phyloP scores from a whole-genome alignment of 2,113 vertebrate genomes.

The Laticauda colubrina region DNA sequence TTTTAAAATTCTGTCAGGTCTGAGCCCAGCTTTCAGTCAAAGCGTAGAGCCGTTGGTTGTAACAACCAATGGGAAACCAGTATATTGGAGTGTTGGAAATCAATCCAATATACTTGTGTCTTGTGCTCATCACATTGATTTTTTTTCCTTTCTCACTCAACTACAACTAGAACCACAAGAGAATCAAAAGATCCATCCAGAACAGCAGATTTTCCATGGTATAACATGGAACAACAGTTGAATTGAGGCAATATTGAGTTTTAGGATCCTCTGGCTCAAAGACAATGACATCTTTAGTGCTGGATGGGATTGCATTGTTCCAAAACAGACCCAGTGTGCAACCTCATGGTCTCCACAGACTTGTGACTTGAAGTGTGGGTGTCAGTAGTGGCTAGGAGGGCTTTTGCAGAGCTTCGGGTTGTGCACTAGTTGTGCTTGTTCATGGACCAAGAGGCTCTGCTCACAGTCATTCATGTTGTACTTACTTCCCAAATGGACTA shows the following conservation, averaged over 20 bases:
- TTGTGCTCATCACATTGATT: slow-evolving; percentile 81
- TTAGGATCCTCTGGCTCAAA: background rate
- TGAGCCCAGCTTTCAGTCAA: slow-evolving; percentile 74
- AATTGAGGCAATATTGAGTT: background rate
- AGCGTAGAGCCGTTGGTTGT: slow-evolving; percentile 75
- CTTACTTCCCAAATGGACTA: background rate
- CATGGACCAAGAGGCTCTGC: background rate
- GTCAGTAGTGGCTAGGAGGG: background rate
- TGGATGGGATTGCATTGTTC: background rate
- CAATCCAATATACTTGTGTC: slow-evolving; percentile 68
- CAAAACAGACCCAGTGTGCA: background rate
- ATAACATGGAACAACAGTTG: slow-evolving; percentile 52
- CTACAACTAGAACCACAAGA: slow-evolving; percentile 21
- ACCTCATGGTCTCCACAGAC: background rate
- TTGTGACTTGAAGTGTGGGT: background rate
- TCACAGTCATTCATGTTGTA: background rate
- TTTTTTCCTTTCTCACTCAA: slow-evolving; percentile 41
- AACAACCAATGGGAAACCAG: slow-evolving; percentile 84
- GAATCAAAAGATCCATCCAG: slow-evolving; percentile 46
- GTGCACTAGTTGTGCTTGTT: background rate
- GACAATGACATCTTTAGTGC: background rate
- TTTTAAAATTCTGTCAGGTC: slow-evolving; percentile 65
- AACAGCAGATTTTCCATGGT: slow-evolving; percentile 66
- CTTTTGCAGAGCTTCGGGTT: background rate
- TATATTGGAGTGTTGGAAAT: slow-evolving; percentile 74